phyloP scores from a whole-genome alignment of 1,140 invertebrate genomes.

The Dreissena rostriformis region DNA sequence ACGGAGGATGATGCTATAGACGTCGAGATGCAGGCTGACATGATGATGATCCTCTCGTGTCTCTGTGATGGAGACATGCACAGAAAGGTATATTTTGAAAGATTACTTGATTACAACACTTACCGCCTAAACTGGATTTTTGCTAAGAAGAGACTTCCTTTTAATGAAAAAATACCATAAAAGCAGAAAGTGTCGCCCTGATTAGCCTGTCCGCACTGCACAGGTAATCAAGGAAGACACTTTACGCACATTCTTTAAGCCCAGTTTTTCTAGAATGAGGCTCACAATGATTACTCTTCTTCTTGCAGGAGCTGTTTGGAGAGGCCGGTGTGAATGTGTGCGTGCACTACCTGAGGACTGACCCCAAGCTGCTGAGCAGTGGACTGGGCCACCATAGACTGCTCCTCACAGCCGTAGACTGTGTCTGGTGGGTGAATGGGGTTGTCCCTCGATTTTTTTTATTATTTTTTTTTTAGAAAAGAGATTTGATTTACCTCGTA shows the following conservation, averaged over 20 bases:
- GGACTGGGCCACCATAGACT: conserved; percentile 80
- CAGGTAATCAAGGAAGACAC: too few species aligned
- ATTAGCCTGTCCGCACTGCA: too few species aligned
- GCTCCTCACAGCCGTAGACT: conserved; percentile 78
- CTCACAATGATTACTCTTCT: neutral
- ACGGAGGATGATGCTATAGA: conserved; percentile 77
- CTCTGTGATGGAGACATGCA: conserved; percentile 81
- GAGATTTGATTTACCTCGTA: too few species aligned
- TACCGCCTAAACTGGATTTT: too few species aligned
- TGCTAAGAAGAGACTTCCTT: too few species aligned
- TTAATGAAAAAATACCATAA: too few species aligned
- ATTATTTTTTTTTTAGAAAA: too few species aligned
- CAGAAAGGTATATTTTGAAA: conserved; percentile 80
- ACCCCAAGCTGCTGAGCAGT: conserved; percentile 75
- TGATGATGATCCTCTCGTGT: conserved; percentile 79
- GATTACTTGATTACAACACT: too few species aligned
- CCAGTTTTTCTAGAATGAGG: too few species aligned
- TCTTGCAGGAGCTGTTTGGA: conserved; percentile 79
- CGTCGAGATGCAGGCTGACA: conserved; percentile 81
- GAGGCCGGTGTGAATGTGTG: conserved; percentile 77
- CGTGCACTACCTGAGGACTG: conserved; percentile 76
- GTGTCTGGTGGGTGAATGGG: conserved; percentile 75
- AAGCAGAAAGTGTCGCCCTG: too few species aligned
- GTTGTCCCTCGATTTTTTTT: too few species aligned
- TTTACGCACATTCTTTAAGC: too few species aligned